Evolutionary conservation across 1,140 invertebrate genomes (phyloP), one percentile per base, ranked within the genome.

Genomic region (Saccostrea echinata): DNA sequence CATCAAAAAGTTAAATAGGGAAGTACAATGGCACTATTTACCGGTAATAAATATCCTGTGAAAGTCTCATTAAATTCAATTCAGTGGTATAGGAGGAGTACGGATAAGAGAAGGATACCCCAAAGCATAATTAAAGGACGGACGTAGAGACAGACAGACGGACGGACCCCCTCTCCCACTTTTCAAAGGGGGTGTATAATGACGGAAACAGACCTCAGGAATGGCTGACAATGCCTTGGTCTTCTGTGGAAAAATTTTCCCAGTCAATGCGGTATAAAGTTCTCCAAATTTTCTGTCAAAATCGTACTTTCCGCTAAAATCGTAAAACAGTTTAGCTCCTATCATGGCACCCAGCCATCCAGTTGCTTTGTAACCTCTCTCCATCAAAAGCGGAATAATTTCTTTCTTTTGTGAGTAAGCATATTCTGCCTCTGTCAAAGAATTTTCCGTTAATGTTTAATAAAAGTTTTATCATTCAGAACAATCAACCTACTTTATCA

Each of bases 261-360:
- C 68, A 16, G 30, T 2, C 12, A 76, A 18, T 76, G 24, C 24
- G 24, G 27, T 13, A 35, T 33, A 27, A 27, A 76, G 68, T 30
- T 76, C 68, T 30, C 27, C 30, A 3, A 76, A 76, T 30, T 76
- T 76, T 33, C 27, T 76, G 27, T 93, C 92, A 89, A 94, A 93
- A 24, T 88, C 76, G 86, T 93, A 92, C 68, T 93, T 93, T 16
- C 91, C 91, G 68, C 91, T 93, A 80, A 94, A 94, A 86, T 94
- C 93, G 76, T 92, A 94, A 86, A 91, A 94, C 12, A 93, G 84
- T 81, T 94, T 94, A 9, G 92, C 88, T 0, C 94, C 94, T 18
- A 94, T 82, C 18, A 94, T 91, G 43, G 94, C 85, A 2, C 94
- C 94, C 11, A 94, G 90, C 94, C 94, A 94, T 16, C 94, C 94